Evolutionary conservation across 2,888 invertebrate genomes (phyloP).

Genomic region (Ethmia dodecea): DNA sequence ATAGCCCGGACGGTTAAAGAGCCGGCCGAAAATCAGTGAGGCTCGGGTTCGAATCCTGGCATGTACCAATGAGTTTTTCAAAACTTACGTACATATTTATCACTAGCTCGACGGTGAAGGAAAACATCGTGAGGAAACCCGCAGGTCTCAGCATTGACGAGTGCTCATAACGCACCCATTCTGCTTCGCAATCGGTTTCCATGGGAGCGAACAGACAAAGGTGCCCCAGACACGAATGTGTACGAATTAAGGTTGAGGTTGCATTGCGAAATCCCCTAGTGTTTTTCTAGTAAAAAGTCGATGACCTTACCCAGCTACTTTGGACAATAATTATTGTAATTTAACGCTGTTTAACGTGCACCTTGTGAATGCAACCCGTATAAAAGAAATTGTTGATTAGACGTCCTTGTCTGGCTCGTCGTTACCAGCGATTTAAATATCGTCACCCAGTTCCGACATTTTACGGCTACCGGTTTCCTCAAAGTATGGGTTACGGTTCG

Average conservation of each 20-base stretch:
- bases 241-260: constrained; percentile 52
- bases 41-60: no score
- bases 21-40: no score
- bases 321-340: constrained; percentile 41
- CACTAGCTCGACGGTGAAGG: no score
- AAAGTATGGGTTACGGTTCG: no score
- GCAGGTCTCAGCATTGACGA: constrained; percentile 23
- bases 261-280: constrained; percentile 29
- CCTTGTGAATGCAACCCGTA: constrained; percentile 23
- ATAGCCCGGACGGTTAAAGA: no score
- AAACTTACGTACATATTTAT: no score
- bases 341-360: constrained; percentile 27
- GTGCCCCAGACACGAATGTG: constrained; percentile 8
- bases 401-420: constrained; percentile 6
- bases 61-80: no score
- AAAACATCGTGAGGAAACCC: no score
- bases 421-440: background rate
- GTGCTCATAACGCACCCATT: constrained; percentile 31
- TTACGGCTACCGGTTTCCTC: no score
- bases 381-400: constrained; percentile 8
- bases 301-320: constrained; percentile 34
- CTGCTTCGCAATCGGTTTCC: constrained; percentile 27
- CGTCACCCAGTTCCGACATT: no score
- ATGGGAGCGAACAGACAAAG: constrained; percentile 24
- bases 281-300: constrained; percentile 36